phyloP scores from a whole-genome alignment of 2,113 vertebrate species.

The Dolichallabes microphthalmus region DNA sequence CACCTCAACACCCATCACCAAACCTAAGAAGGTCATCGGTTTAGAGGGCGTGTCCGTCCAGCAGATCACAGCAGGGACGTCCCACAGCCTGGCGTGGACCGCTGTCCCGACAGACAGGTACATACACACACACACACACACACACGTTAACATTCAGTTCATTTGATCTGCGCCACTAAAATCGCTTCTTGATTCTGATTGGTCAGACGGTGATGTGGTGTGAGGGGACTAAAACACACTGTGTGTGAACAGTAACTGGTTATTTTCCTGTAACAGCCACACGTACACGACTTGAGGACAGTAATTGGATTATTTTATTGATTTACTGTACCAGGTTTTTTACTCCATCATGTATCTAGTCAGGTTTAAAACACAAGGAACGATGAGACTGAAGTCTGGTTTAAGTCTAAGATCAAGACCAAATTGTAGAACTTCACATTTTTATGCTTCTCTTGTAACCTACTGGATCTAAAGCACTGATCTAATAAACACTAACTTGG shows the following conservation, averaged over 20 bases:
- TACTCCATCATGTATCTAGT: neutral
- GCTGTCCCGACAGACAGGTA: slow-evolving; percentile 95
- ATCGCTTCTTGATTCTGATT: neutral
- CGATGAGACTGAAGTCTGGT: neutral
- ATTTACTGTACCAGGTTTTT: neutral
- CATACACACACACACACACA: neutral
- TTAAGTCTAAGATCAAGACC: neutral
- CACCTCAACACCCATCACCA: slow-evolving; percentile 96
- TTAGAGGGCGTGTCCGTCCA: slow-evolving; percentile 94
- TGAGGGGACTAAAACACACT: neutral
- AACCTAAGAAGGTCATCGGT: slow-evolving; percentile 96
- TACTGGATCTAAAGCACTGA: neutral
- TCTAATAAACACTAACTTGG: neutral
- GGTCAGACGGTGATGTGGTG: neutral
- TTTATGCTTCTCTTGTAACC: neutral
- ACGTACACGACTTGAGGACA: too few species aligned
- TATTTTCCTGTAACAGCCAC: neutral
- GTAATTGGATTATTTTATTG: neutral
- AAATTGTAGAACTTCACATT: neutral
- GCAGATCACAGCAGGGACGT: slow-evolving; percentile 94
- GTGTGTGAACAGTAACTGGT: neutral
- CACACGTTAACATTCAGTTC: too few species aligned
- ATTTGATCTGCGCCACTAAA: neutral
- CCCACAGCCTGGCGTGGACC: slow-evolving; percentile 96
- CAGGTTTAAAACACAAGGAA: too few species aligned